Evolutionary conservation across 1,140 invertebrate species (phyloP), one percentile per base, ranked within the genome.

Genomic region (Pomacea maculata): DNA sequence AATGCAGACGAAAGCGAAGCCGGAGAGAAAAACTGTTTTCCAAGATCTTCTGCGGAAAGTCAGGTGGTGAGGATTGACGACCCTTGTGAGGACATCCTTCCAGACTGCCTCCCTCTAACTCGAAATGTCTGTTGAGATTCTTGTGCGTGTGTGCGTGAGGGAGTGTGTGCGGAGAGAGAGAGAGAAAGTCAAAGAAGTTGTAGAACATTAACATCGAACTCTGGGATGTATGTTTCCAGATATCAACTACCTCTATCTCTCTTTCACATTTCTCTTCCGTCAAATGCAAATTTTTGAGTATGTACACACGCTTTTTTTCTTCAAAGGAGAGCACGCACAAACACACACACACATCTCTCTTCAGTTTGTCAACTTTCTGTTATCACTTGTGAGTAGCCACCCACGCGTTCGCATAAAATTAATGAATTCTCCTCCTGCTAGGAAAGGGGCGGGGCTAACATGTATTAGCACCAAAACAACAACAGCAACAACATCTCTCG

Each of bases 201-300:
- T 15, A 25, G 45, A 25, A n/a, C 14, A 15, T 21, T 14, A 14
- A 25, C 68, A 25, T 71, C 17, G 45, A 15, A 25, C 45, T 71
- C n/a, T 15, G 17, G 3, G 68, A 19, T 78, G 11, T 78, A 45
- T 65, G 9, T 78, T 9, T 78, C 57, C 34, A 19, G 25, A 14
- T 71, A 2, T 71, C 45, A 57, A 65, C 29, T 78, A 14, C 65
- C 61, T 78, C 61, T 65, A 61, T 78, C 61, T 78, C 11, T 54
- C 45, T 54, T 9, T 75, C 45, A 0, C 45, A 10, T 15, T 12
- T 10, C 15, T 3, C 29, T n/a, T 17, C 11, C 8, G 3, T 14
- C 45, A 14, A 54, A 45, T 45, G 34, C 34, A 45, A 6, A 45
- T 6, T 45, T 45, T 45, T 45, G 34, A 45, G 6, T 45, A 45